Conservation (phyloP, 2,797 vertebrate species). For the Pipistrellus pygmaeus region DNA sequence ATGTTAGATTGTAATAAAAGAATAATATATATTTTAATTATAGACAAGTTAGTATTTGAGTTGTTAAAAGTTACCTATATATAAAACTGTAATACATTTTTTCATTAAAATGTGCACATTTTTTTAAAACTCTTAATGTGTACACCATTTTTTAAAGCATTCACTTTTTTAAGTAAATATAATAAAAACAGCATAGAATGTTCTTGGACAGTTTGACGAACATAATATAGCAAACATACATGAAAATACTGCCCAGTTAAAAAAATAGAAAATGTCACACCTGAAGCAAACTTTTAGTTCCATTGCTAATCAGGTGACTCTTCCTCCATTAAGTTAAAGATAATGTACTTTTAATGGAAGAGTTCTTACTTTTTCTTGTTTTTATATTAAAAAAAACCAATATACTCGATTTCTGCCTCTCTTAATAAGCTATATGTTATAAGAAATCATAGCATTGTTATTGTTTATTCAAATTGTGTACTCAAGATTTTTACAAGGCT, state of each 20-base stretch:
- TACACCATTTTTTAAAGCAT: background rate
- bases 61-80: background rate
- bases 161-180: background rate
- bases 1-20: background rate
- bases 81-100: background rate
- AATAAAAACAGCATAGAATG: background rate
- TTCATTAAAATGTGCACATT: background rate
- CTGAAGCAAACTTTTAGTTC: background rate
- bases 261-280: background rate
- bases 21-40: background rate
- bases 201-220: background rate
- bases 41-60: background rate
- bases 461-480: background rate
- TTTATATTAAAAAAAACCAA: background rate
- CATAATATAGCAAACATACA: background rate
- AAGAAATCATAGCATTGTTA: background rate
- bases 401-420: background rate
- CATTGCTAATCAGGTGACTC: background rate
- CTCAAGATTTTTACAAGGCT: background rate
- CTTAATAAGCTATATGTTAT: background rate
- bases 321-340: background rate
- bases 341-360: background rate
- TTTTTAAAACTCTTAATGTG: background rate
- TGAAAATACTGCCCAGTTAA: background rate
- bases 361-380: background rate